Evolutionary conservation across 2,888 invertebrate species (phyloP).

Genomic region (Nomada fucata): DNA sequence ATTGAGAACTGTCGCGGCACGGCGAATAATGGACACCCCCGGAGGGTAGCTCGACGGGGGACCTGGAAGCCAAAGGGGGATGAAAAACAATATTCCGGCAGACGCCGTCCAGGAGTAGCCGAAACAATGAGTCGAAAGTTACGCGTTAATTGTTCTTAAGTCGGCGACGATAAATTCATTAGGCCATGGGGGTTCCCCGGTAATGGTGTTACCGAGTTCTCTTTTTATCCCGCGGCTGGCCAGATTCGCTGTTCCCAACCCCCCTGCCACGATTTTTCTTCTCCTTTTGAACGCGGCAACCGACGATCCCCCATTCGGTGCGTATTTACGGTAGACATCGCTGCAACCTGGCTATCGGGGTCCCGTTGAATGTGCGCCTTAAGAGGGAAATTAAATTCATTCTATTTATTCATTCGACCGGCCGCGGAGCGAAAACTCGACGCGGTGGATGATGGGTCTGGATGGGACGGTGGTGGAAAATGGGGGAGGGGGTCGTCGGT

Average conservation of each 20-base stretch:
- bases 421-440: constrained; percentile 48
- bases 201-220: constrained; percentile 76
- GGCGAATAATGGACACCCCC: constrained; percentile 54
- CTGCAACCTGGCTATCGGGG: constrained; percentile 54
- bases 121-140: constrained; percentile 75
- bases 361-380: constrained; percentile 65
- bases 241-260: constrained; percentile 21
- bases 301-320: constrained; percentile 35
- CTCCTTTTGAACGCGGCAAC: constrained; percentile 6
- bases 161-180: constrained; percentile 76
- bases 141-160: constrained; percentile 76
- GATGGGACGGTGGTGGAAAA: constrained; percentile 16
- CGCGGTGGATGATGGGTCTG: constrained; percentile 25
- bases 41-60: constrained; percentile 3
- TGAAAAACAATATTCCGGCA: constrained; percentile 61
- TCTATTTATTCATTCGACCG: constrained; percentile 66
- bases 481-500: constrained; percentile 39
- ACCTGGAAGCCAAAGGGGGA: neutral
- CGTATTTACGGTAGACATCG: constrained; percentile 60
- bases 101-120: constrained; percentile 64
- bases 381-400: constrained; percentile 73
- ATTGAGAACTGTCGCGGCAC: constrained; percentile 44
- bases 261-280: constrained; percentile 53
- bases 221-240: constrained; percentile 59
- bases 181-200: constrained; percentile 44